Evolutionary conservation across 1,140 invertebrate genomes (phyloP), one percentile per base, ranked within the genome.

Genomic region (Philopotamus ludificatus): DNA sequence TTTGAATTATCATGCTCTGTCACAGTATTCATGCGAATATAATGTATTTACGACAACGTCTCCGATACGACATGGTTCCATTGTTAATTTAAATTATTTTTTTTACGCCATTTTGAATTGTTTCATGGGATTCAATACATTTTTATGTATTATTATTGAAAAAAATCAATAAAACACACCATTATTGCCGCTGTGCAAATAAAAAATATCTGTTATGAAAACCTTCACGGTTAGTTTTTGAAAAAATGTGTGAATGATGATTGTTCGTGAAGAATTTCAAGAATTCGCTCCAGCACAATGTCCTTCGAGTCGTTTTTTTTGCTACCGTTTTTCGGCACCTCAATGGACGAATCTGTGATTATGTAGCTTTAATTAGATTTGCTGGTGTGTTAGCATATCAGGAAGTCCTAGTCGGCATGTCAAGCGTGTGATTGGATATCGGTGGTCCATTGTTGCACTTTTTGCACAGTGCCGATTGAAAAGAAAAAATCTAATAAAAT

Each of bases 341-440:
- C 53, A 57, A 57, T 26, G 25, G 22, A 51, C 49, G n/a, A 26
- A 39, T 28, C 53, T 39, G 20, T 28, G 53, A 16, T 57, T 59
- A 59, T 59, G 20, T 21, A 41, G 7, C 28, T 34, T 47, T 65
- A 68, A 61, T 68, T 68, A 61, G 62, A 68, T 68, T 68, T 68
- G 66, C 41, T 61, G 47, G 55, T 63, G 16, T 39, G 49, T 54
- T 63, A 63, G 66, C 62, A 64, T 60, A 25, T 61, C 61, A 39
- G 23, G 53, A 28, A 57, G 53, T 57, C 23, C 23, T 57, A 23
- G 26, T 15, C 26, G 53, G 20, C 25, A 12, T 15, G 53, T 57
- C 49, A 55, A 34, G 51, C 63, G 45, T 45, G 62, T 63, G 61
- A 68, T 65, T 64, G 61, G 54, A 54, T 22, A 68, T 65, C 51